Evolutionary conservation across 2,888 invertebrate species (phyloP), one percentile per base, ranked within the genome.

Genomic region (Drosophila imparisetae): DNA sequence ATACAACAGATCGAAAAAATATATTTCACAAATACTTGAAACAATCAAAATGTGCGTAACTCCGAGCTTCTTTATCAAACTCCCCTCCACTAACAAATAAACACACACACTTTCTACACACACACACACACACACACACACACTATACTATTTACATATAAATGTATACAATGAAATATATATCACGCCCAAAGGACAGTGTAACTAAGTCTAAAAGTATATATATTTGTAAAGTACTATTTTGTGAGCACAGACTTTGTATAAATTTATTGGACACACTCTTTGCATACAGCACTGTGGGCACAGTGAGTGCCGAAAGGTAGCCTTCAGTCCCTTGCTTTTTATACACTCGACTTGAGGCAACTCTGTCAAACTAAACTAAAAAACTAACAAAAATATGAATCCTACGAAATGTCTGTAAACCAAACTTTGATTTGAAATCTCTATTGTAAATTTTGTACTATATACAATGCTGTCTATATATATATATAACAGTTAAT

Each of bases 181-280:
- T 69, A 80, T 89, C 80, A 87, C 64, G 90, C 90, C 90, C 90
- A 86, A 86, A 73, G 71, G 86, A 87, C 85, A 89, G 85, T 80
- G 89, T 85, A 85, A 89, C 89, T 80, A 87, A 82, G 66, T 83
- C 88, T 89, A 72, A 73, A 85, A 70, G 21, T 52, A 27, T 61
- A 24, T 61, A 87, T 83, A 89, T 80, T 82, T 89, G 78, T 89
- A 89, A 88, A 80, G 86, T 87, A 89, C 88, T 89, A 89, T 86
- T 86, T 86, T 89, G 83, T 85, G 88, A 86, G 88, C 90, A 89
- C 88, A 78, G 83, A 83, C 89, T 87, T 86, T 86, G 80, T 89
- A 88, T 88, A 78, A 74, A 89, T 75, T 87, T 85, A 85, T 80
- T 72, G 72, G 55, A 72, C 59, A 75, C 63, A 57, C 64, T 57